Evolutionary conservation across 2,888 invertebrate species (phyloP), one percentile per base, ranked within the genome.

Genomic region (Stenolophus ochropezus): DNA sequence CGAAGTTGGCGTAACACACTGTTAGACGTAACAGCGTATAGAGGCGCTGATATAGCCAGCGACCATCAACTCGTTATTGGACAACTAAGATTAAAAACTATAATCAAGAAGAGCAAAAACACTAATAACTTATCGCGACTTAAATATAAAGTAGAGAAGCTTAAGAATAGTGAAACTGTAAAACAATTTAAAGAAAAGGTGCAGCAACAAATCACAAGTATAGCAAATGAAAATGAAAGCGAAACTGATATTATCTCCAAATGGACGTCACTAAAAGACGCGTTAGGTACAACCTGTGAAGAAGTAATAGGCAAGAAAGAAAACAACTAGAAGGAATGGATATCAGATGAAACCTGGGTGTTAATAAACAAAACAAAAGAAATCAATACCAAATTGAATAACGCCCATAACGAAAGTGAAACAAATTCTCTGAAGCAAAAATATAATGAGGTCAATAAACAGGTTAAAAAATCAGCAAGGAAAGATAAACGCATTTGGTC

Each of bases 1-100:
- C 56, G 25, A 8, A 65, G 23, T 21, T 65, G 69, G 56, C 47
- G 11, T 20, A 11, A 16, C 71, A 47, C 75, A 81, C 58, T 25
- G 11, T 8, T 61, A 51, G 51, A 51, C 51, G 16, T 14, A n/a
- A 51, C 14, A 16, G 16, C n/a, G 1, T 5, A 5, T 16, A 51
- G 51, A 51, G 51, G 51, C 1, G 51, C 51, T 16, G 51, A 51
- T 16, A 14, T 51, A 2, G 51, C 51, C 16, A 14, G 14, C 1
- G 51, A 51, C 16, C 51, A 14, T 16, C 51, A 51, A 5, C 51
- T 51, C 2, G 14, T 80, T 6, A 47, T 53, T 20, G 47, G 42
- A 8, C 18, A 74, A 47, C 1, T 74, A 1, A 74, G 33, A 74
- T n/a, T 51, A 4, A 71, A 71, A 42, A 5, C 16, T 2, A 14